These are phyloP conservation scores for Cichladusa arquata DNA, from an alignment of 2,113 vertebrate species.

Conservation along the genomic window DNA sequence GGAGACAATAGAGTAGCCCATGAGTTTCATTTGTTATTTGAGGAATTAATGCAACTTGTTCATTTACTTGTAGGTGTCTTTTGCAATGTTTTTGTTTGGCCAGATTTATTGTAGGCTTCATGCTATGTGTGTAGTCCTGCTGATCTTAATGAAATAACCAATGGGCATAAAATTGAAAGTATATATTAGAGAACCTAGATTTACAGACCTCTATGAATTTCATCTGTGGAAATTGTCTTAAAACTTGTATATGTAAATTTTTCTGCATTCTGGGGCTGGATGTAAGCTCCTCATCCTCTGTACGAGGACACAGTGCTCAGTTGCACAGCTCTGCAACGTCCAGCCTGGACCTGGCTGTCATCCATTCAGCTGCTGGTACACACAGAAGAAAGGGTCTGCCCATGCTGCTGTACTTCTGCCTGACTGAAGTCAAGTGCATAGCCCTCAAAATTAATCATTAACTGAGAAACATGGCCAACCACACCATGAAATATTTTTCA, in stretches of 20 bases:
- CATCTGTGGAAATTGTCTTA: not conserved
- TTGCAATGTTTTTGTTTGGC: not conserved
- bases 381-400: not conserved
- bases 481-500: not conserved
- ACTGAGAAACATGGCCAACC: not conserved
- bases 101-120: not conserved
- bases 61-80: not conserved
- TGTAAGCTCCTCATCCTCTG: not conserved
- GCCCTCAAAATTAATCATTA: not conserved
- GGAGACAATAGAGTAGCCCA: not conserved
- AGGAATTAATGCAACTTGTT: not conserved
- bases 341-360: not conserved
- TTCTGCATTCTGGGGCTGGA: not conserved
- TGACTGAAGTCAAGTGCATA: not conserved
- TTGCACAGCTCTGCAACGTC: not conserved
- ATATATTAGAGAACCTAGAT: not conserved
- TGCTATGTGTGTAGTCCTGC: fast-evolving
- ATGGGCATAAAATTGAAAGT: not conserved
- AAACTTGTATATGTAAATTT: not conserved
- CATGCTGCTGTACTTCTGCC: fast-evolving
- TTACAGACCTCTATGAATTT: not conserved
- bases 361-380: not conserved
- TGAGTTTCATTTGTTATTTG: not conserved
- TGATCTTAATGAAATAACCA: not conserved
- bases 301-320: too few species aligned